Percentiles rank a stretch among this genome's conserved stretches.
Conservation (phyloP, 2,797 vertebrate genomes). For the Delichon dasypus region DNA sequence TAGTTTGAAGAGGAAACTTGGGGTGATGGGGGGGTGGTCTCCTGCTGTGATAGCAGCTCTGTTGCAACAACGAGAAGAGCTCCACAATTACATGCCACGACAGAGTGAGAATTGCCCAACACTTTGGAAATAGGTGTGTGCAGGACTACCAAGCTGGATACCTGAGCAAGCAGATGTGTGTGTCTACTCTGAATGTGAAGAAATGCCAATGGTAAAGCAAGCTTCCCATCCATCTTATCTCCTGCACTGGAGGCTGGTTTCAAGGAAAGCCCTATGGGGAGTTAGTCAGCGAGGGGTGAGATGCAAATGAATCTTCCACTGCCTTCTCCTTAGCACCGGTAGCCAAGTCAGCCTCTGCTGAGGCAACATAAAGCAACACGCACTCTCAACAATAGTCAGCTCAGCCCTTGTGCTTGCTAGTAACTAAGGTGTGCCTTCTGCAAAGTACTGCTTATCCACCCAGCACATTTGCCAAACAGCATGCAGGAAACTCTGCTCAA, state of each 20-base stretch:
- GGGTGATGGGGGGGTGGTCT: background rate
- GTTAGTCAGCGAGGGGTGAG: constrained; percentile 18
- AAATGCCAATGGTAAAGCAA: background rate
- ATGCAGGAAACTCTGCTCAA: background rate
- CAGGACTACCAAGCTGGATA: background rate
- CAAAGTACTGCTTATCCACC: constrained; percentile 18
- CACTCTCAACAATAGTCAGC: constrained; percentile 5
- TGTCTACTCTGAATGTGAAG: background rate
- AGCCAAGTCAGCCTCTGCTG: background rate
- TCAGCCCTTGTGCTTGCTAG: background rate
- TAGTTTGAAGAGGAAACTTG: constrained; percentile 7
- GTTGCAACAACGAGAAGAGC: constrained; percentile 47
- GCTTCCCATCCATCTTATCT: constrained; percentile 20
- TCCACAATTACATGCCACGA: constrained; percentile 26
- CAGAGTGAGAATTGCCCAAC: constrained; percentile 43
- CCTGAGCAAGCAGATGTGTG: background rate
- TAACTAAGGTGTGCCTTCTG: constrained; percentile 47
- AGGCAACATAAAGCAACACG: background rate
- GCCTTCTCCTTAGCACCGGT: background rate
- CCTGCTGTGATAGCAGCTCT: constrained; percentile 41
- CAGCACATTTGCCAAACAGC: background rate
- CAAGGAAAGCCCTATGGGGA: constrained; percentile 55
- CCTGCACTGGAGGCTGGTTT: background rate
- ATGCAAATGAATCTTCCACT: background rate
- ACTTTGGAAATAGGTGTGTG: constrained; percentile 33